Base-by-base conservation (phyloP, 1,140 invertebrate genomes). In the Bicyclus anynana region DNA sequence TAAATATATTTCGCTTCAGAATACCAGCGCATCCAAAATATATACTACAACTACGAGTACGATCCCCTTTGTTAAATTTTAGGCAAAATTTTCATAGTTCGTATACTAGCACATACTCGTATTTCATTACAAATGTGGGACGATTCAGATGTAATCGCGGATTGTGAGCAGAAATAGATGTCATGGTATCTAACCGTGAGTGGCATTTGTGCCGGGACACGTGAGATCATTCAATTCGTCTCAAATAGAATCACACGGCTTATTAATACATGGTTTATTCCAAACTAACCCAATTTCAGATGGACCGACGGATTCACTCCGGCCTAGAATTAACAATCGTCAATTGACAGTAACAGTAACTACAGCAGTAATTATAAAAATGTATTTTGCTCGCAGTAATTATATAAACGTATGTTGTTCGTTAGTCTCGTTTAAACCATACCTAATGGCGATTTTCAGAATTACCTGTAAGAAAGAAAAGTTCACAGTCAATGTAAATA, bases 1-100 rank as follows among this genome's bases (percentile, higher is more conserved):
- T 74, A 72, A 72, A 76, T 80, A 59, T 77, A 72, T 73, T 76
- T 70, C 49, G 61, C 53, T 63, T 55, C 53, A 55, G 53, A 56
- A 57, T 57, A 49, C 60, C 57, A 55, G 44, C 47, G 59, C 61
- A 62, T 38, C 35, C 54, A 49, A 26, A 37, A 48, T 50, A 50
- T 50, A 49, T n/a, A 46, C 35, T 50, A 21, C 16, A 23, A 50
- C 21, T 33, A 42, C 38, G 29, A 50, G 14, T 33, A 42, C 38
- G 29, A 26, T 40, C 37, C 42, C 35, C 26, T 23, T 51, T 51
- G 21, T 49, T 49, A 48, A 40, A 26, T 54, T 54, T n/a, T 26
- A 47, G 5, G 23, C 21, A 2, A 40, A 40, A 44, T 44, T 20
- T 44, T 44, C 10, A 18, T 20, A 17, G 13, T 5, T 44, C 10